Evolutionary conservation across 2,797 vertebrate genomes (phyloP).

Genomic region (Sternarchorhynchus goeldii): DNA sequence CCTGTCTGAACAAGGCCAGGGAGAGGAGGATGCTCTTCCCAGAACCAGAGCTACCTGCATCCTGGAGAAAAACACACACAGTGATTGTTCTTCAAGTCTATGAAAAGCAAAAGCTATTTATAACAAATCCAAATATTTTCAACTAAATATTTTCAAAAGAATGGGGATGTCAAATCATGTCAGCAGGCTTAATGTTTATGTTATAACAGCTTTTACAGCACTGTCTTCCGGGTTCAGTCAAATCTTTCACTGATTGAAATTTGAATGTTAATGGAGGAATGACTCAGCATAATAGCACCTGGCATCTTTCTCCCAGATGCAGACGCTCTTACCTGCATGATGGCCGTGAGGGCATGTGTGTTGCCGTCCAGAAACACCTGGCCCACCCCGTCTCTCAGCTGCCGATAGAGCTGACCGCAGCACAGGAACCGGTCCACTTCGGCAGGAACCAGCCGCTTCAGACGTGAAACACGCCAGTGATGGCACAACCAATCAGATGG

Average conservation of each 20-base stretch:
- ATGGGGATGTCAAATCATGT: too few relatives aligned
- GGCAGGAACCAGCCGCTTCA: conserved; percentile 49
- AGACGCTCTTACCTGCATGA: conserved; percentile 63
- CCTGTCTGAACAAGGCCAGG: conserved; percentile 69
- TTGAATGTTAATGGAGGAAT: too few relatives aligned
- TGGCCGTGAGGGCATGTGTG: conserved; percentile 39
- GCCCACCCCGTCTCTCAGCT: conserved; percentile 61
- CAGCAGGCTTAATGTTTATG: too few relatives aligned
- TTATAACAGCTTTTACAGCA: too few relatives aligned
- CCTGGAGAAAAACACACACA: conserved; percentile 53
- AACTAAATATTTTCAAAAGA: too few relatives aligned
- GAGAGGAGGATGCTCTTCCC: conserved; percentile 54
- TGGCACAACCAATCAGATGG: background rate
- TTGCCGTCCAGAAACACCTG: conserved; percentile 55
- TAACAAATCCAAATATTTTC: too few relatives aligned
- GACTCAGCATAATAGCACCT: background rate
- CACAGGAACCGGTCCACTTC: conserved; percentile 72
- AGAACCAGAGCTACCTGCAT: conserved; percentile 31
- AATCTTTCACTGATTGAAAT: too few relatives aligned
- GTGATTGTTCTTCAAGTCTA: background rate
- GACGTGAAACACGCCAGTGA: conserved; percentile 13
- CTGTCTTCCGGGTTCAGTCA: too few relatives aligned
- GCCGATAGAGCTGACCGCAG: conserved; percentile 64
- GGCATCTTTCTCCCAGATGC: background rate
- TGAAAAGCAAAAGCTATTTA: background rate